These are phyloP conservation scores for Ichneumoninae sp. DNA, from an alignment of 2,888 invertebrate genomes.

Conservation along the genomic window DNA sequence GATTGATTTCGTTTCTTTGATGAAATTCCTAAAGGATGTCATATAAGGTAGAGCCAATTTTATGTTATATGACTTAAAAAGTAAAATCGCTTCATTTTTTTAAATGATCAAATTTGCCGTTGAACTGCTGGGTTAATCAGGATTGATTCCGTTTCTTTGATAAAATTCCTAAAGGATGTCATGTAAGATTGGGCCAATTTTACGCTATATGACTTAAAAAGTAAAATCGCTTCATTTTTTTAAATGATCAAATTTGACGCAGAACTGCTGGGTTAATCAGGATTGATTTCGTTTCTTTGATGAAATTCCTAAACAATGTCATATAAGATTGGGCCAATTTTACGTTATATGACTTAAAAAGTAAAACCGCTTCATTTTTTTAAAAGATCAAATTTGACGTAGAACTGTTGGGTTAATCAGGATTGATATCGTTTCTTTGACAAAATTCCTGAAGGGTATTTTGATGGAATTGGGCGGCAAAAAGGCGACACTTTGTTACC, in stretches of 20 bases:
- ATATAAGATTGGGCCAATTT: too few species aligned
- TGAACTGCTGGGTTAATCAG: background rate
- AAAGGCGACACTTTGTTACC: background rate
- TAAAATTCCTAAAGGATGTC: too few species aligned
- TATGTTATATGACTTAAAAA: too few species aligned
- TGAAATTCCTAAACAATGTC: background rate
- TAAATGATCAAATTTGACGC: background rate
- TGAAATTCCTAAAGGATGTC: background rate
- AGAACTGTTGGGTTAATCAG: background rate
- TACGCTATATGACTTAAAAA: too few species aligned
- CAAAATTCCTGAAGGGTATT: background rate
- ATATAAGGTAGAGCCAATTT: too few species aligned
- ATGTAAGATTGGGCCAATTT: too few species aligned
- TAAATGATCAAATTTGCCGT: too few species aligned
- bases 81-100: too few species aligned
- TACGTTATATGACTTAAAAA: too few species aligned
- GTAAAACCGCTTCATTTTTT: too few species aligned
- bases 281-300: background rate
- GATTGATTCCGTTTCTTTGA: background rate
- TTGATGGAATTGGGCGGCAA: background rate
- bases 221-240: background rate
- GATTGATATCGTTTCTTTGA: background rate
- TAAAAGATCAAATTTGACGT: too few species aligned
- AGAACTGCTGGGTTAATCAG: background rate
- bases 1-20: background rate